Conservation (phyloP, 2,888 invertebrate genomes). For the Leucozona laternaria region DNA sequence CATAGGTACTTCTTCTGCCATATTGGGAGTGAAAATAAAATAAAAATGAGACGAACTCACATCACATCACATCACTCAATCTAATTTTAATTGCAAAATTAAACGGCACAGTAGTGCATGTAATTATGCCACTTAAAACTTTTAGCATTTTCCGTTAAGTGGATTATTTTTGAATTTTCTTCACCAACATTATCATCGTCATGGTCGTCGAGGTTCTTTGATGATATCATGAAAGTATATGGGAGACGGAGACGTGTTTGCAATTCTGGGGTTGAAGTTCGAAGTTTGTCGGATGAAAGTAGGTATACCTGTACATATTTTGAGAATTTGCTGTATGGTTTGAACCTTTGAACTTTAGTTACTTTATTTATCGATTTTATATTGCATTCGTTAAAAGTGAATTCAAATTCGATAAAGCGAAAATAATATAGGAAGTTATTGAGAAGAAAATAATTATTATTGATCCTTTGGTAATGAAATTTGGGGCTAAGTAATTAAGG, state of each 20-base stretch:
- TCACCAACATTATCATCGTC: neutral
- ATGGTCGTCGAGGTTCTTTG: slow-evolving; percentile 23
- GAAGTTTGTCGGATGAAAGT: slow-evolving; percentile 19
- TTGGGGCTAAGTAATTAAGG: neutral
- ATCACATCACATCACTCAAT: slow-evolving; percentile 12
- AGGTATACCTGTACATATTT: neutral
- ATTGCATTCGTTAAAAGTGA: slow-evolving; percentile 30
- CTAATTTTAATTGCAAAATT: slow-evolving; percentile 56
- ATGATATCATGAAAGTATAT: slow-evolving; percentile 1
- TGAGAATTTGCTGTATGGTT: slow-evolving; percentile 5
- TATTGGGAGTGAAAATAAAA: neutral
- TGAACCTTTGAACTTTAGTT: slow-evolving; percentile 40
- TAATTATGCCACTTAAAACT: slow-evolving; percentile 66
- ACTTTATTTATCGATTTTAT: slow-evolving; percentile 29
- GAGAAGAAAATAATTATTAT: slow-evolving; percentile 4
- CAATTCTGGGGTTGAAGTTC: neutral
- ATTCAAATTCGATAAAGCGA: neutral
- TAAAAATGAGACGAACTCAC: neutral
- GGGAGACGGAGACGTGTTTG: neutral
- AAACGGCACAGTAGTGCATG: slow-evolving; percentile 58
- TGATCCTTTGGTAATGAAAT: neutral
- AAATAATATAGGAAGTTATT: neutral
- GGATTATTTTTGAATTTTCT: slow-evolving; percentile 56
- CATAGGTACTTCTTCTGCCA: neutral
- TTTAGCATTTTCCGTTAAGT: slow-evolving; percentile 53